Evolutionary conservation across 2,797 vertebrate species (phyloP), one percentile per base, ranked within the genome.

Genomic region (Nyctalus aviator): DNA sequence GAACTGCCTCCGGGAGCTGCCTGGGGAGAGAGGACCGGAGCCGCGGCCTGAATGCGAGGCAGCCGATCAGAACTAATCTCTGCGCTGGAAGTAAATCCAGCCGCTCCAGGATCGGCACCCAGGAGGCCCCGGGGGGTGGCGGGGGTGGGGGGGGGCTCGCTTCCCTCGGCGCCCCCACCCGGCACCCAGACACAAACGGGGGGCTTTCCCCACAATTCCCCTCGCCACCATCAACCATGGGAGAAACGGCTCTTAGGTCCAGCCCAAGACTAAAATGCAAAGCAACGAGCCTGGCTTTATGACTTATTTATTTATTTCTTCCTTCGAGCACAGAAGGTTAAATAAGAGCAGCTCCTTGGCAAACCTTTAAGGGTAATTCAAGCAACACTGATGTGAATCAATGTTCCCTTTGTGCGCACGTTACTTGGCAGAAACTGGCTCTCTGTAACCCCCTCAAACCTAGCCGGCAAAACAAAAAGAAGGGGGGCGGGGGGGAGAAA

Each of bases 321-420:
- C 97, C 98, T 96, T 97, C 96, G 88, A 82, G 93, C 97, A 97
- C 97, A 98, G 98, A 98, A 98, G 99, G 99, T 99, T 99, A 99
- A 99, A 98, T 98, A 98, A 98, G 98, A 99, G 98, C 98, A 99
- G 98, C 98, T 99, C 98, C 98, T 98, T 99, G 98, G 99, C 99
- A 99, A 98, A 99, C 98, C 98, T 99, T 99, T 99, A 98, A 99
- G 98, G 98, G 98, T 99, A 99, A 99, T 99, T 99, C 99, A 99
- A 99, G 98, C 99, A 99, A 99, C 99, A 99, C 99, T 99, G 99
- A 99, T 99, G 99, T 98, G 99, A 99, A 99, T 99, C 99, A 99
- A 99, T 99, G 99, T 98, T 99, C 98, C 98, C 99, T 98, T 98
- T 98, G 99, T 99, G 99, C 99, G 99, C 98, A 98, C 98, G 99